Percentiles rank a stretch among this genome's conserved stretches.
phyloP scores from a whole-genome alignment of 1,140 invertebrate genomes.

The Drosophila malerkotliana region DNA sequence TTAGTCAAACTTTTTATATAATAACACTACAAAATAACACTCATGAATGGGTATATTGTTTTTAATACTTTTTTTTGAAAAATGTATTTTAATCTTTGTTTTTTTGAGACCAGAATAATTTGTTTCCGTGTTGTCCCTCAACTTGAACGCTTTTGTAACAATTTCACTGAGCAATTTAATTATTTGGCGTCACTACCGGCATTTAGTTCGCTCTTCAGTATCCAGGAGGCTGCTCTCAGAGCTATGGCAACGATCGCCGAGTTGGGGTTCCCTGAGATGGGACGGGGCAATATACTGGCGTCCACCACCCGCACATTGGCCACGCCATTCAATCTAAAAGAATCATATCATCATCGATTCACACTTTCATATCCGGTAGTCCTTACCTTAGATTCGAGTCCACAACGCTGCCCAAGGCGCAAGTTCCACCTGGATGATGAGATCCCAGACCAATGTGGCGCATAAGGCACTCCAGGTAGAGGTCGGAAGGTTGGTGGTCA shows the following conservation, averaged over 20 bases:
- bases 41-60: too few species aligned
- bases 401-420: conserved; percentile 85
- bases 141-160: conserved; percentile 12
- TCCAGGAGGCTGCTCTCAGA: conserved; percentile 87
- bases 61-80: too few species aligned
- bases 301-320: conserved; percentile 88
- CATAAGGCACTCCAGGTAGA: conserved; percentile 88
- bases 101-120: neutral
- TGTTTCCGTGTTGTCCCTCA: conserved; percentile 8
- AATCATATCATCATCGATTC: neutral
- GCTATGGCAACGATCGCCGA: conserved; percentile 88
- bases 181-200: conserved; percentile 15
- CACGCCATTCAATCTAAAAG: conserved; percentile 86
- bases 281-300: conserved; percentile 89
- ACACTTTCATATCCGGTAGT: neutral
- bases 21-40: neutral
- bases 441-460: conserved; percentile 87
- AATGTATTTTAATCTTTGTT: neutral
- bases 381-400: conserved; percentile 62
- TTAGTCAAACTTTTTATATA: too few species aligned
- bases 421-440: conserved; percentile 89
- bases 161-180: conserved; percentile 22
- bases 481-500: conserved; percentile 83
- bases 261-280: conserved; percentile 88
- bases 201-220: conserved; percentile 77